Evolutionary conservation across 2,888 invertebrate species (phyloP), one percentile per base, ranked within the genome.

Genomic region (Lydus trimaculatus): DNA sequence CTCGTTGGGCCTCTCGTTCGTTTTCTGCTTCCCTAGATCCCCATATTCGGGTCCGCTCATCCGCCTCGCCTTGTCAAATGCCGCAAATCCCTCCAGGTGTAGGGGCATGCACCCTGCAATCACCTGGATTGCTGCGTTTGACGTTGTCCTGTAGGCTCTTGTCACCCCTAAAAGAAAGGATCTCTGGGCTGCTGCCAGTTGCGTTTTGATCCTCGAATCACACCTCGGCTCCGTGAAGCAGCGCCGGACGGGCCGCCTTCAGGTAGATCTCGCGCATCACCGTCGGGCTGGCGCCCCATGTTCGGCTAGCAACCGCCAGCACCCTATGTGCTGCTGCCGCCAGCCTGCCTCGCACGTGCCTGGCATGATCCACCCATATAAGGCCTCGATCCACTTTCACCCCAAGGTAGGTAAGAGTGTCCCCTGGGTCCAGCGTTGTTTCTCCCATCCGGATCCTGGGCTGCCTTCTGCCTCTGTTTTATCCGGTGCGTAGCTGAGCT

Each of bases 91-190:
- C 3, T 69, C 72, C 8, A 70, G 6, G 31, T 64, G 28, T 25
- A 63, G 43, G 2, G 72, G 73, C 36, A 52, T 7, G 2, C 60
- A 65, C 1, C 69, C 69, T 13, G 71, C 48, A 4, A 72, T 8
- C 28, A 72, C 68, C 58, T 69, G 67, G 39, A 68, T 58, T 0
- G 70, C 71, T 1, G 58, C 68, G 13, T 66, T 70, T 11, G 74
- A 64, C 15, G 64, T 58, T 15, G 71, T 65, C n/a, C 65, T 3
- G 36, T 68, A 68, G 8, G 65, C 62, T 31, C 59, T 62, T 2
- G 59, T 31, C 8, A 61, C 33, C 28, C 61, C 62, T 31, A 65
- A 20, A 2, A 68, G 61, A 23, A 61, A 65, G 8, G 68, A n/a
- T 3, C 64, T n/a, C 43, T 60, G 64, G 25, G 61, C 68, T 28